These are phyloP conservation scores for Melanitta fusca DNA, from an alignment of 2,797 vertebrate species.

Conservation along the genomic window DNA sequence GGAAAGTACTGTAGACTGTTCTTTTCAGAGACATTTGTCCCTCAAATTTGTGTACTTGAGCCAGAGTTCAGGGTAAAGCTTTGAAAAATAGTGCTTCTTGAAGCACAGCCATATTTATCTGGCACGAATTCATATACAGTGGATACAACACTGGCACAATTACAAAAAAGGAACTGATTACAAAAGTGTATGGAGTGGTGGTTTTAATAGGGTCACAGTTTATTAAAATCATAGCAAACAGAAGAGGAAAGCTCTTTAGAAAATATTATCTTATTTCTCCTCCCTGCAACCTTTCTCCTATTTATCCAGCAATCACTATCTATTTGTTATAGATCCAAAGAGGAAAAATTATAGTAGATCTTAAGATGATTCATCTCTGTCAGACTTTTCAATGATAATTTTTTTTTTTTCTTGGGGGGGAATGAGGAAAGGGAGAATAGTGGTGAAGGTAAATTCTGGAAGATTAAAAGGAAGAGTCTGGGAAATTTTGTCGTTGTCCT, in stretches of 20 bases:
- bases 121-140: slow-evolving; percentile 33
- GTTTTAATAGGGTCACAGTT: slow-evolving; percentile 43
- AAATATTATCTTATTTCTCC: neutral
- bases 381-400: neutral
- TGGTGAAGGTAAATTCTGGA: slow-evolving; percentile 17
- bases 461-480: neutral
- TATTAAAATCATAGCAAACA: slow-evolving; percentile 48
- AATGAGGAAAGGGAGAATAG: too few relatives aligned
- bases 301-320: neutral
- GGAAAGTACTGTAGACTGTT: slow-evolving; percentile 43
- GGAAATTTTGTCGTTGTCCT: slow-evolving; percentile 21
- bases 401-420: too few relatives aligned
- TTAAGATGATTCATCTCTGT: neutral
- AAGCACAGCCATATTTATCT: slow-evolving; percentile 47
- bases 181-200: slow-evolving; percentile 26
- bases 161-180: slow-evolving; percentile 57
- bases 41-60: slow-evolving; percentile 30
- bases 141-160: slow-evolving; percentile 48
- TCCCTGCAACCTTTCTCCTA: neutral
- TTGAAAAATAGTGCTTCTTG: slow-evolving; percentile 63
- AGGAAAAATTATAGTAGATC: neutral
- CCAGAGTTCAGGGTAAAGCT: slow-evolving; percentile 50
- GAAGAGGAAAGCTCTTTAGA: slow-evolving; percentile 12
- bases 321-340: neutral
- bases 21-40: slow-evolving; percentile 58